These are phyloP conservation scores for Oxytorus armatus DNA, from an alignment of 2,888 invertebrate genomes.

Conservation along the genomic window DNA sequence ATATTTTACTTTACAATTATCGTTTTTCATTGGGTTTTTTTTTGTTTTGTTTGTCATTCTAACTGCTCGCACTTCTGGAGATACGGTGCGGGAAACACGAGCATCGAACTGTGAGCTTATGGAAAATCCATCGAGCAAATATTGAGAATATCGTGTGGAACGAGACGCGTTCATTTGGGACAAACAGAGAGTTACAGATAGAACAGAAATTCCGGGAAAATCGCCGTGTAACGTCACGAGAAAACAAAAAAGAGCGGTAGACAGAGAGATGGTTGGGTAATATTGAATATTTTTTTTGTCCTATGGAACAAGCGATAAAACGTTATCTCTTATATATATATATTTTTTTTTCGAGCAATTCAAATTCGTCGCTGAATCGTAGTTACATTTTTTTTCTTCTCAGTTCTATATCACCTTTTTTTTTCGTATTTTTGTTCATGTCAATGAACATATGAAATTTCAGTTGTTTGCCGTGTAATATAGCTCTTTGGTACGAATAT, in stretches of 20 bases:
- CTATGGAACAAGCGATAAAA: slow-evolving; percentile 41
- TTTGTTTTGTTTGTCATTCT: neutral
- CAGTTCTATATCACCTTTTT: neutral
- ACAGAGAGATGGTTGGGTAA: neutral
- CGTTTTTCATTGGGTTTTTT: no score
- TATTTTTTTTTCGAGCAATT: slow-evolving; percentile 21
- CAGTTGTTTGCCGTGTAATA: no score
- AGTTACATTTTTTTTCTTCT: neutral
- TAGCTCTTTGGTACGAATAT: slow-evolving; percentile 18
- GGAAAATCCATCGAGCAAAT: slow-evolving; percentile 55
- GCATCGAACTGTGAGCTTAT: slow-evolving; percentile 30
- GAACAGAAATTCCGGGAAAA: slow-evolving; percentile 35
- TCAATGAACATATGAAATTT: slow-evolving; percentile 36
- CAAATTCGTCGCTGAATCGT: slow-evolving; percentile 12
- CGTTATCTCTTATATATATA: slow-evolving; percentile 36
- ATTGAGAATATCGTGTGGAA: slow-evolving; percentile 44
- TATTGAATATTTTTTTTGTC: slow-evolving; percentile 16
- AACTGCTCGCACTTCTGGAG: neutral
- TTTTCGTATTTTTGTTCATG: neutral
- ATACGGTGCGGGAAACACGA: slow-evolving; percentile 4
- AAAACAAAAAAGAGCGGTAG: neutral
- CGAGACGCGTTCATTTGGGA: neutral
- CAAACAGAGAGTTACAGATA: slow-evolving; percentile 39
- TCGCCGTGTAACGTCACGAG: neutral
- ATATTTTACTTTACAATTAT: no score